phyloP scores from a whole-genome alignment of 2,113 vertebrate genomes.

The Spea bombifrons region DNA sequence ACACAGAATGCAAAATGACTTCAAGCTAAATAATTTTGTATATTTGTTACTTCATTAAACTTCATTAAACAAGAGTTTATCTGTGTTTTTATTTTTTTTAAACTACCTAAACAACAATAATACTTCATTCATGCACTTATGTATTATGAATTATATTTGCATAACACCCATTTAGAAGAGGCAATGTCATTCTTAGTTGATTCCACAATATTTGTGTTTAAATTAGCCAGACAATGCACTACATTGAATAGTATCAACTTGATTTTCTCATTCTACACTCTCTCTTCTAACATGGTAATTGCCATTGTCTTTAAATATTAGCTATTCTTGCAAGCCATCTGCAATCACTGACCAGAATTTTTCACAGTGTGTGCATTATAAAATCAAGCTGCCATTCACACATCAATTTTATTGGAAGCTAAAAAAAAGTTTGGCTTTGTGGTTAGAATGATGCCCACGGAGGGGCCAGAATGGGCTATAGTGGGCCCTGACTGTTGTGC shows the following conservation, averaged over 20 bases:
- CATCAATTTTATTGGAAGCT: neutral
- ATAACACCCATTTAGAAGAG: neutral
- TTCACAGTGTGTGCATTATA: constrained; percentile 15
- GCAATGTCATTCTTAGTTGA: constrained; percentile 18
- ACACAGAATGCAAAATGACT: too few species aligned
- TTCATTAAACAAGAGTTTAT: too few species aligned
- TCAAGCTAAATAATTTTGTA: too few species aligned
- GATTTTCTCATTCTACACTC: constrained; percentile 26
- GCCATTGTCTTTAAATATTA: constrained; percentile 26
- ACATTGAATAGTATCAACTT: constrained; percentile 29
- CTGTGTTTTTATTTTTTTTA: too few species aligned
- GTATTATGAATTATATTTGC: neutral
- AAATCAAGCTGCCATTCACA: neutral
- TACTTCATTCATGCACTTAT: neutral
- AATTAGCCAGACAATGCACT: constrained; percentile 3
- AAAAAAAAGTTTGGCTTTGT: neutral
- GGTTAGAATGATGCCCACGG: neutral
- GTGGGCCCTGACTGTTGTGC: too few species aligned
- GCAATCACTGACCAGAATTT: constrained; percentile 33
- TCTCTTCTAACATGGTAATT: constrained; percentile 36
- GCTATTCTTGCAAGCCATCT: constrained; percentile 40
- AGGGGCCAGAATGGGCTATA: too few species aligned
- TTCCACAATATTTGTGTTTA: constrained; percentile 17
- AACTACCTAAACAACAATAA: too few species aligned
- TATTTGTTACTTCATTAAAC: too few species aligned